A percentile compares a stretch with the other conserved stretches of the same genome.
Conservation (phyloP, 2,113 vertebrate species). For the Neodon shergylaensis region DNA sequence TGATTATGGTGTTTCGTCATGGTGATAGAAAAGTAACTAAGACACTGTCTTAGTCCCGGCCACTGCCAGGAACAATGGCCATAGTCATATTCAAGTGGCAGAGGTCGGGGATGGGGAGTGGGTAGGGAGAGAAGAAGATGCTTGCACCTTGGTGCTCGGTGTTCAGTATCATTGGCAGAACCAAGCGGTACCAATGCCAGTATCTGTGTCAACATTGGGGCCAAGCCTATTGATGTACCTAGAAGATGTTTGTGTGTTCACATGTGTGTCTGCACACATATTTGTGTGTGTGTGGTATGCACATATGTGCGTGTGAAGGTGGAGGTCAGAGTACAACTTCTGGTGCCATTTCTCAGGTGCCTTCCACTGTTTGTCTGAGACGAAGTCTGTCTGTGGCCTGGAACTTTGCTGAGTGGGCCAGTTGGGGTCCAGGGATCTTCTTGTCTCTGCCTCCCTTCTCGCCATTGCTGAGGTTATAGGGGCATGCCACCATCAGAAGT, state of each 20-base stretch:
- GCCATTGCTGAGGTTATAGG: neutral
- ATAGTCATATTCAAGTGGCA: rapidly evolving
- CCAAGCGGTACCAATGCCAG: no score
- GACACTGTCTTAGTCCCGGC: neutral
- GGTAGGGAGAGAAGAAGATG: neutral
- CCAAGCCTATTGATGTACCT: neutral
- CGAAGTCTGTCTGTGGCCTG: neutral
- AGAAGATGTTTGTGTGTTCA: neutral
- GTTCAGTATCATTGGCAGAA: neutral
- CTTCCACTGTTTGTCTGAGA: neutral
- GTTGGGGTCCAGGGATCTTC: neutral
- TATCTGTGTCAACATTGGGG: neutral
- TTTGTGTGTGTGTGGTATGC: neutral
- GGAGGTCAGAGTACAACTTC: neutral
- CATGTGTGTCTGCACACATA: neutral
- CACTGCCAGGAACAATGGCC: neutral
- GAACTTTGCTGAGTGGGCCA: neutral
- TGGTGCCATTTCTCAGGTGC: no score
- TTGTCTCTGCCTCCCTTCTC: no score
- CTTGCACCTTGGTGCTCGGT: neutral
- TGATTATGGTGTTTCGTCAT: neutral
- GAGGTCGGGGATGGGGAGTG: no score
- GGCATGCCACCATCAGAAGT: neutral
- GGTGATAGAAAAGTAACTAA: neutral
- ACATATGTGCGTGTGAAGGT: neutral